Evolutionary conservation across 2,113 vertebrate genomes (phyloP), one percentile per base, ranked within the genome.

Genomic region (Callorhinus ursinus): DNA sequence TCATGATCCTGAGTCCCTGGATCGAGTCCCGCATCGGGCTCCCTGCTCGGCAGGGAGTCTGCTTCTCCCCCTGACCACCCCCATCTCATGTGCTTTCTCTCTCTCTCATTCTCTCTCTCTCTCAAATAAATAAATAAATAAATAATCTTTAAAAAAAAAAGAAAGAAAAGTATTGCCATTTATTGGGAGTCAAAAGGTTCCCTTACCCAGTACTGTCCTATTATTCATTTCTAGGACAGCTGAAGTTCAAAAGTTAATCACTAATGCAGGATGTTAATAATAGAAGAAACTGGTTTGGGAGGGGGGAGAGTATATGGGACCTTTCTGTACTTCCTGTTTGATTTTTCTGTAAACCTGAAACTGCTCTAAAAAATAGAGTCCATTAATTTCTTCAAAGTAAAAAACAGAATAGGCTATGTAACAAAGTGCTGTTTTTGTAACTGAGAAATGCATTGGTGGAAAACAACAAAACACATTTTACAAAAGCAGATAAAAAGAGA

Each of bases 261-360:
- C 24, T 80, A 79, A 92, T 31, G 61, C 49, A 65, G 74, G 39
- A 36, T 65, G 36, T 74, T 92, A 84, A 51, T 74, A 59, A 67
- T 4, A 71, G 33, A 19, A 55, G 53, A 94, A 79, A 72, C 65
- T 39, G 8, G 83, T 18, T n/a, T 31, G 13, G 19, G 8, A 24
- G 24, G 4, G 6, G 19, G 33, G 28, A 61, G 55, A 36, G 7
- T 26, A 51, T 59, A 39, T 28, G 53, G 10, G 71, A 49, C 61
- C 46, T 79, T 92, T 96, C 46, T 49, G 16, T 65, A 57, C 46
- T 92, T 88, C 88, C 12, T 5, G 61, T 4, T 92, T 61, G 36
- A 31, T 49, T 88, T 84, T 92, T 85, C 84, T 94, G 26, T 84
- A 63, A 96, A 92, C 8, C 59, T 92, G 55, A 89, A 85, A 72